Percentiles rank a stretch among this genome's conserved stretches.
These are phyloP conservation scores for Threskiornis aethiopicus DNA, from an alignment of 2,797 vertebrate genomes.

Conservation along the genomic window DNA sequence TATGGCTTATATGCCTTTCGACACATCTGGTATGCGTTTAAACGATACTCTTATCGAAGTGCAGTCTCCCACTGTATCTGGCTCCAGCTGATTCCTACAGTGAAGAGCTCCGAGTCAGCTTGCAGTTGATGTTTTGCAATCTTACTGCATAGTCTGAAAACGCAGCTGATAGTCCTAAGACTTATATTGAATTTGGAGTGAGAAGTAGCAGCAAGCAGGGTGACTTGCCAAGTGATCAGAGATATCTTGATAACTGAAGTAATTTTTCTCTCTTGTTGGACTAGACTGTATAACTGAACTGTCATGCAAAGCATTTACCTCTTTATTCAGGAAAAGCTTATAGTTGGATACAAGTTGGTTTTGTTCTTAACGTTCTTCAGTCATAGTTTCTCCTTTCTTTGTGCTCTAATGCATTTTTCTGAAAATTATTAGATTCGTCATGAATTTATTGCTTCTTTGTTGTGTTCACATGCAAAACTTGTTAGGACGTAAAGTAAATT, in stretches of 20 bases:
- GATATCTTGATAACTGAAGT: not conserved
- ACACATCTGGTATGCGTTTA: not conserved
- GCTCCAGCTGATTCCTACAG: not conserved
- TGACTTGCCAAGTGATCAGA: not conserved
- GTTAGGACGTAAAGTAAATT: too few relatives aligned
- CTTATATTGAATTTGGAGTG: not conserved
- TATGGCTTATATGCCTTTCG: fast-evolving
- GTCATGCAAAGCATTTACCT: not conserved
- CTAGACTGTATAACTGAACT: not conserved
- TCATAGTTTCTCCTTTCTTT: not conserved
- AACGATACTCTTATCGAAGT: fast-evolving
- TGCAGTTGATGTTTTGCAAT: fast-evolving
- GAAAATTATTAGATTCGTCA: fast-evolving
- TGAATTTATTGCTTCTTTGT: not conserved
- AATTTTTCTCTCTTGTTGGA: not conserved
- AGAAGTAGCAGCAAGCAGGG: not conserved
- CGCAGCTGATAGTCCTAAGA: not conserved
- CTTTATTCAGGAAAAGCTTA: not conserved
- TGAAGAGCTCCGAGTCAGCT: not conserved
- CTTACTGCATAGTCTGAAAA: not conserved
- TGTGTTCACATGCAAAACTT: not conserved
- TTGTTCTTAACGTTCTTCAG: not conserved
- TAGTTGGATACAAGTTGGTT: not conserved
- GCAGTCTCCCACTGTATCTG: fast-evolving
- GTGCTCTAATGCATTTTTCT: not conserved